Evolutionary conservation across 2,797 vertebrate genomes (phyloP).

Genomic region (Ataeniobius toweri): DNA sequence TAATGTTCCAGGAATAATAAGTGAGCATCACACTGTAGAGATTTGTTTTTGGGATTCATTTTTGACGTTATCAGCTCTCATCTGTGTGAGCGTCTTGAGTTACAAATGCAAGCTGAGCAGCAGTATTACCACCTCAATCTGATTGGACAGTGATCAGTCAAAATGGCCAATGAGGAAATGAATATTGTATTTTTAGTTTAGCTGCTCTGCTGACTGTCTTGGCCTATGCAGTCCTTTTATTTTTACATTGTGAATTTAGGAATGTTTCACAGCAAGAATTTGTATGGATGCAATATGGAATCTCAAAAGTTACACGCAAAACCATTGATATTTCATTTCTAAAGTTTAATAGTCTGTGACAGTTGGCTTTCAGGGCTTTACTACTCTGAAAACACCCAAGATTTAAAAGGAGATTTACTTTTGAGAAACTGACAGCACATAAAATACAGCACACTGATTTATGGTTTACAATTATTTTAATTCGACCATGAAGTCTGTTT

Average conservation of each 20-base stretch:
- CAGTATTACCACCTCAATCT: neutral
- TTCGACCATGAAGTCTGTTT: neutral
- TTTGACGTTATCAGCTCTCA: neutral
- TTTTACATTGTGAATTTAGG: neutral
- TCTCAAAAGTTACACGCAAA: neutral
- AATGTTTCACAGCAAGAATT: neutral
- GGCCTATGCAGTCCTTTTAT: neutral
- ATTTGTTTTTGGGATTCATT: neutral
- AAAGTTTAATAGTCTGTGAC: neutral
- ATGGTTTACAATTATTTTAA: neutral
- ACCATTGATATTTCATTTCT: too few species aligned
- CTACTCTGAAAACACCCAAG: neutral
- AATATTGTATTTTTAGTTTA: neutral
- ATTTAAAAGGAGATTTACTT: neutral
- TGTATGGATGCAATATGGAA: neutral
- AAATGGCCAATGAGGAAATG: neutral
- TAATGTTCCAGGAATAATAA: neutral
- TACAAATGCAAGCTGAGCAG: neutral
- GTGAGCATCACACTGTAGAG: too few species aligned
- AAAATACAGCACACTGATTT: neutral
- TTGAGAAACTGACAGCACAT: neutral
- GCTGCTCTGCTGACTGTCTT: neutral
- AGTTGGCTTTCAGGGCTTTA: neutral
- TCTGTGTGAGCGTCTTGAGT: neutral
- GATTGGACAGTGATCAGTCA: neutral